These are phyloP conservation scores for Myotis davidii DNA, from an alignment of 2,113 vertebrate genomes.

Conservation along the genomic window DNA sequence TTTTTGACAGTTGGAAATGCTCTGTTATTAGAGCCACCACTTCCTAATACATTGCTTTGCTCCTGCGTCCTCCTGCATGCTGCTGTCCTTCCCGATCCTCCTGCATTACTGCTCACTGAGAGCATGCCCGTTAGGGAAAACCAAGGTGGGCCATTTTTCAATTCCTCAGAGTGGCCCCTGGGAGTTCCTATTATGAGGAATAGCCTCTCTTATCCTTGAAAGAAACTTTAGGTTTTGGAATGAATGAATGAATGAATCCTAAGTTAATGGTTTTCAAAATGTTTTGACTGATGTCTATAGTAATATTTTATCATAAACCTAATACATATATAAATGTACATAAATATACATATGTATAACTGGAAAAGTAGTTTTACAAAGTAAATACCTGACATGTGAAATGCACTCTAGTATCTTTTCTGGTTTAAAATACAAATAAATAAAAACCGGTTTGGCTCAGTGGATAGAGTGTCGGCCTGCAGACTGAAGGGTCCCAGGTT, in stretches of 20 bases:
- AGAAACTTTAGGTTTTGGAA: conserved; percentile 3
- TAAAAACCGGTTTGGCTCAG: no score
- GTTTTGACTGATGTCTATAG: background rate
- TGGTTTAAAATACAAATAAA: background rate
- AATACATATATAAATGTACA: background rate
- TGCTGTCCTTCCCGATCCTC: background rate
- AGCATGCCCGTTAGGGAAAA: background rate
- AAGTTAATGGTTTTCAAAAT: background rate
- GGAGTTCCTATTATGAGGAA: background rate
- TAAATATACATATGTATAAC: background rate
- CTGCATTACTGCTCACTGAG: background rate
- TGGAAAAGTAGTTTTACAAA: background rate
- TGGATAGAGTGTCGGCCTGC: no score
- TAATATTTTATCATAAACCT: conserved; percentile 20
- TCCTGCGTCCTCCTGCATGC: background rate
- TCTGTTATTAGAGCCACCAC: background rate
- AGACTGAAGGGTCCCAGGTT: no score
- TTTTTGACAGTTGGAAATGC: background rate
- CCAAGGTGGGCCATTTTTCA: background rate
- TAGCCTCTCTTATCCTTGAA: background rate
- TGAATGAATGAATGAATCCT: background rate
- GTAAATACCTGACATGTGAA: background rate
- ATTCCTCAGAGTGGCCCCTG: background rate
- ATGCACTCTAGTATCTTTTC: background rate
- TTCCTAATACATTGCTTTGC: background rate